phyloP scores from a whole-genome alignment of 2,888 invertebrate genomes.

The Phyllotreta striolata region DNA sequence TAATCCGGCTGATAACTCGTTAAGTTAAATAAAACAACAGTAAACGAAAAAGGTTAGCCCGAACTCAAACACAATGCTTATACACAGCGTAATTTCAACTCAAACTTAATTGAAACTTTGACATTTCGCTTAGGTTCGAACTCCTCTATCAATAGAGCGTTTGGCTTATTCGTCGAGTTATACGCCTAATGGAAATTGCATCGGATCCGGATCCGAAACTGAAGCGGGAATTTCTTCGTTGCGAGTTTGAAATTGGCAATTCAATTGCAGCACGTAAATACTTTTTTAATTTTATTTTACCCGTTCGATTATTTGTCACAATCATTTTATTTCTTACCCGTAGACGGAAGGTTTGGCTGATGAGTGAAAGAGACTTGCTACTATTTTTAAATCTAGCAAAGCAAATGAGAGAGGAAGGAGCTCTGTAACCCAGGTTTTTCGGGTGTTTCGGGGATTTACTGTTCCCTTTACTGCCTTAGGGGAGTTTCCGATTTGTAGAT shows the following conservation, averaged over 20 bases:
- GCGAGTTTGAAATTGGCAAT: too few relatives aligned
- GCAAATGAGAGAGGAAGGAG: too few relatives aligned
- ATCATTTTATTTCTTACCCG: too few relatives aligned
- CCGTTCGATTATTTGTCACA: too few relatives aligned
- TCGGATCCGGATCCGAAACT: not conserved
- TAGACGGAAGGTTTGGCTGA: too few relatives aligned
- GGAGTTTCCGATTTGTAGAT: not conserved
- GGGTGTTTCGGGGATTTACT: too few relatives aligned
- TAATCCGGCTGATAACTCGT: not conserved
- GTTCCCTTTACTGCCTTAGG: too few relatives aligned
- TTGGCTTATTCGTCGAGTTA: conserved; percentile 5
- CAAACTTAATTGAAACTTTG: conserved; percentile 10
- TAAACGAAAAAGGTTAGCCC: conserved; percentile 4
- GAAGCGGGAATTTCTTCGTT: not conserved
- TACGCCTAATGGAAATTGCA: conserved; percentile 5
- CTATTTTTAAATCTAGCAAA: too few relatives aligned
- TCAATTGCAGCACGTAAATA: too few relatives aligned
- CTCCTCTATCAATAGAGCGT: conserved; percentile 3
- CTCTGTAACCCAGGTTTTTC: too few relatives aligned
- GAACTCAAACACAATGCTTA: conserved; percentile 1
- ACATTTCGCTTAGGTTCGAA: conserved; percentile 9
- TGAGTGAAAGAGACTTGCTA: too few relatives aligned
- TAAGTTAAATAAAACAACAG: conserved; percentile 4
- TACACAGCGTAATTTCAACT: conserved; percentile 7
- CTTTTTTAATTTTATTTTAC: too few relatives aligned